phyloP scores from a whole-genome alignment of 2,888 invertebrate species.

The Nephrotoma appendiculata region DNA sequence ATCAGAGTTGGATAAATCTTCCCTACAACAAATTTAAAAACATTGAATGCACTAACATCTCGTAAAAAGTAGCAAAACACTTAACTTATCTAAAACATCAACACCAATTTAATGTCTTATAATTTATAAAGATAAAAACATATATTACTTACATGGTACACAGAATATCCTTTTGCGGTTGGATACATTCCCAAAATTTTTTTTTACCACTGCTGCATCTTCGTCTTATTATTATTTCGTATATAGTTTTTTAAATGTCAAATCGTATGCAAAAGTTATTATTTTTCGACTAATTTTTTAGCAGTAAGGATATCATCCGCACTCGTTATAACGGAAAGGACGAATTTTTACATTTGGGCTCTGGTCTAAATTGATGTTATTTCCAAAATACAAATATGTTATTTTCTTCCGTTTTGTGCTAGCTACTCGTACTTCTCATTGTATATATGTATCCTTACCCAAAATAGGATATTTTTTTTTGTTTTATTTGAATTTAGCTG shows the following conservation, averaged over 20 bases:
- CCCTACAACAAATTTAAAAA: too few species aligned
- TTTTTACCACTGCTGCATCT: neutral
- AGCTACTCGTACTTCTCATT: neutral
- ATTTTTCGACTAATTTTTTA: neutral
- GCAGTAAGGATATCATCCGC: neutral
- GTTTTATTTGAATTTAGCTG: neutral
- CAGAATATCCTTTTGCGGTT: neutral
- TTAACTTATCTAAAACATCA: neutral
- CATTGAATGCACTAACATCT: neutral
- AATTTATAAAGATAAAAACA: neutral
- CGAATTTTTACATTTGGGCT: neutral
- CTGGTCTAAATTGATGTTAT: neutral
- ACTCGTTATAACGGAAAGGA: neutral
- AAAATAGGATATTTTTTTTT: neutral
- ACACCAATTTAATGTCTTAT: neutral
- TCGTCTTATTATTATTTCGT: neutral
- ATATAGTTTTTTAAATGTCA: neutral
- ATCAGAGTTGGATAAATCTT: too few species aligned
- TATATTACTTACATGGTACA: neutral
- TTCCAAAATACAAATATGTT: neutral
- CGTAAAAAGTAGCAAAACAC: neutral
- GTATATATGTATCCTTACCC: neutral
- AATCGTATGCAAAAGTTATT: neutral
- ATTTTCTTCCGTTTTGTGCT: neutral
- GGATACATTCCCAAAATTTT: neutral